Evolutionary conservation across 2,113 vertebrate species (phyloP).

Genomic region (Trogon melanurus): DNA sequence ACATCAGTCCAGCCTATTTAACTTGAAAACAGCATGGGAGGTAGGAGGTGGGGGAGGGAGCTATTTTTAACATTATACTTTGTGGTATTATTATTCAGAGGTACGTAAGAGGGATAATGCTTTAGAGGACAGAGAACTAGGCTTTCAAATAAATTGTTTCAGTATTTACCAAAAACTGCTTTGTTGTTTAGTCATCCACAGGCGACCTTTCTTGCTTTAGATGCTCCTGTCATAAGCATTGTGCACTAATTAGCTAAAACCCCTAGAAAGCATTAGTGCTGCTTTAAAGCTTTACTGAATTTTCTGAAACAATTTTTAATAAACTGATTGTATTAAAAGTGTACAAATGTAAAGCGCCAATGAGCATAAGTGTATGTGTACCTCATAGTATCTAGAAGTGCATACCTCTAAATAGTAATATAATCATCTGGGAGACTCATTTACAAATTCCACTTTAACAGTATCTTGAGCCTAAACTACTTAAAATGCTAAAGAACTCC

Average conservation of each 20-base stretch:
- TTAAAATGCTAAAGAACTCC: background rate
- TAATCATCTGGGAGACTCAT: background rate
- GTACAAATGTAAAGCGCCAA: background rate
- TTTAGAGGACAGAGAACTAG: background rate
- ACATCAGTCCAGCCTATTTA: slow-evolving; percentile 6
- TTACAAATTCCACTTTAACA: background rate
- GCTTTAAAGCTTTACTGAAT: background rate
- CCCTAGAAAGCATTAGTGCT: background rate
- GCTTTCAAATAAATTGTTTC: slow-evolving; percentile 50
- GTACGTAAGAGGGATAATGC: background rate
- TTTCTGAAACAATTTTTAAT: background rate
- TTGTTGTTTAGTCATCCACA: background rate
- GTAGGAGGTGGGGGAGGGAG: background rate
- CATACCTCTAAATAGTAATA: background rate
- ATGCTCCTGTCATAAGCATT: background rate
- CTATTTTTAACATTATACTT: slow-evolving; percentile 2
- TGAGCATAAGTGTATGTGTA: background rate
- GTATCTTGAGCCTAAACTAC: background rate
- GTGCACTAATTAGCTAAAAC: background rate
- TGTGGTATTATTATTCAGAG: background rate
- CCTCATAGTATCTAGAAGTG: background rate
- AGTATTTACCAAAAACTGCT: slow-evolving; percentile 1
- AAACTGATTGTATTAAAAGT: background rate
- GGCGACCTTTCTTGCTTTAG: background rate
- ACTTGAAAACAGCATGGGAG: background rate